phyloP scores from a whole-genome alignment of 2,797 vertebrate genomes.

The Melanotaenia trifasciata region DNA sequence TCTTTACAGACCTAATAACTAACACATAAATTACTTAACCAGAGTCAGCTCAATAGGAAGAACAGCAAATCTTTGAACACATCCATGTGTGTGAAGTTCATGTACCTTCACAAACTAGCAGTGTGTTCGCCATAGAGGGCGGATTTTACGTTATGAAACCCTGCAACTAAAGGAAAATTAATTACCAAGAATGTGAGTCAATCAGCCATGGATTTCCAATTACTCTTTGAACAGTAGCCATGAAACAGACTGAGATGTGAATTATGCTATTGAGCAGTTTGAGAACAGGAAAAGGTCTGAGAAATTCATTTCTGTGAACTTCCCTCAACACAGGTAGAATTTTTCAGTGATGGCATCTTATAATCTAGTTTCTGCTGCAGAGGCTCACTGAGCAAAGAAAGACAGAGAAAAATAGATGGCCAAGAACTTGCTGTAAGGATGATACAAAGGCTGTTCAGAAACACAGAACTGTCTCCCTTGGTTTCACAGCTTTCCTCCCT shows the following conservation, averaged over 20 bases:
- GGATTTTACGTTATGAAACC: slow-evolving; percentile 48
- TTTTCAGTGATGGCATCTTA: slow-evolving; percentile 52
- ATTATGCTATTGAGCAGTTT: slow-evolving; percentile 54
- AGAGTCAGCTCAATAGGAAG: not conserved
- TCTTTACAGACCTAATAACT: not conserved
- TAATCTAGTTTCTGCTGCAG: slow-evolving; percentile 45
- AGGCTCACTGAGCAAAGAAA: slow-evolving; percentile 18
- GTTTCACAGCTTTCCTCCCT: slow-evolving; percentile 48
- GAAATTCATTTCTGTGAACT: slow-evolving; percentile 65
- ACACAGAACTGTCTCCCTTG: slow-evolving; percentile 47
- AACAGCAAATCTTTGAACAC: not conserved
- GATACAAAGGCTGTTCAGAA: slow-evolving; percentile 51
- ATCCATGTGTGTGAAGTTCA: not conserved
- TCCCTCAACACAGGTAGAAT: slow-evolving; percentile 47
- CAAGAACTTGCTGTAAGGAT: slow-evolving; percentile 43
- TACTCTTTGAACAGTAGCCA: slow-evolving; percentile 62
- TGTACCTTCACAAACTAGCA: not conserved
- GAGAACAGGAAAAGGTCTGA: slow-evolving; percentile 44
- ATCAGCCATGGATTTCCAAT: slow-evolving; percentile 82
- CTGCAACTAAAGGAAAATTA: slow-evolving; percentile 69
- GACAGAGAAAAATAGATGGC: slow-evolving; percentile 28
- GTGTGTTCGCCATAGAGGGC: slow-evolving; percentile 21
- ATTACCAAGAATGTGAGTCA: slow-evolving; percentile 74
- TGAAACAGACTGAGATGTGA: slow-evolving; percentile 62
- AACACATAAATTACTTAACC: not conserved